Evolutionary conservation across 2,888 invertebrate genomes (phyloP).

Genomic region (Drosophila borealis): DNA sequence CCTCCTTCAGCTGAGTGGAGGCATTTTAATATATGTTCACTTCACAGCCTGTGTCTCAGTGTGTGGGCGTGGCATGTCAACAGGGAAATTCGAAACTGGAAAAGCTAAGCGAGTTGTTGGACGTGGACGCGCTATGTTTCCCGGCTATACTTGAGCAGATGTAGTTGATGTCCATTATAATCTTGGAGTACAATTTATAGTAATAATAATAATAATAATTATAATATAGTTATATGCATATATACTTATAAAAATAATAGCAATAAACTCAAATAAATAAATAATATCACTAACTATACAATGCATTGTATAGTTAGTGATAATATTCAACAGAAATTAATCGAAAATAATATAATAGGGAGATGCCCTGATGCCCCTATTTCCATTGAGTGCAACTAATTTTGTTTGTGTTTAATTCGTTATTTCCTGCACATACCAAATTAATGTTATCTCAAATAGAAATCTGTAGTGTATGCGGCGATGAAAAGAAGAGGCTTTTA

Average conservation of each 20-base stretch:
- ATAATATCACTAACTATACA: too few relatives aligned
- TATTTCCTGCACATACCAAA: not conserved
- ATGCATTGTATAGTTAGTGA: too few relatives aligned
- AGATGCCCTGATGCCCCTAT: too few relatives aligned
- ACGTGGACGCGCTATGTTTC: not conserved
- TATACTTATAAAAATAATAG: too few relatives aligned
- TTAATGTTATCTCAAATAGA: too few relatives aligned
- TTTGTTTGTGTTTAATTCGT: not conserved
- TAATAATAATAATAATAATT: too few relatives aligned
- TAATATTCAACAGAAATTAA: too few relatives aligned
- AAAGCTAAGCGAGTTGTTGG: conserved; percentile 2
- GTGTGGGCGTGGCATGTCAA: conserved; percentile 30
- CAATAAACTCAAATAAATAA: too few relatives aligned
- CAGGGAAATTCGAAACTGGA: conserved; percentile 15
- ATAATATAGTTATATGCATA: too few relatives aligned
- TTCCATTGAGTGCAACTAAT: not conserved
- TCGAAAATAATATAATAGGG: too few relatives aligned
- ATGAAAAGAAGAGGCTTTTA: too few relatives aligned
- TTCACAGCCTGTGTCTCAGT: conserved; percentile 14
- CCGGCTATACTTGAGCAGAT: not conserved
- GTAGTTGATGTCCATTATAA: not conserved
- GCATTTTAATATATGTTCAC: conserved; percentile 63
- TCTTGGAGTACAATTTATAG: not conserved
- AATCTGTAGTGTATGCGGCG: not conserved
- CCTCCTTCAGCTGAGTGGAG: conserved; percentile 27